phyloP scores from a whole-genome alignment of 2,888 invertebrate species.

The Ormyrus thymus region DNA sequence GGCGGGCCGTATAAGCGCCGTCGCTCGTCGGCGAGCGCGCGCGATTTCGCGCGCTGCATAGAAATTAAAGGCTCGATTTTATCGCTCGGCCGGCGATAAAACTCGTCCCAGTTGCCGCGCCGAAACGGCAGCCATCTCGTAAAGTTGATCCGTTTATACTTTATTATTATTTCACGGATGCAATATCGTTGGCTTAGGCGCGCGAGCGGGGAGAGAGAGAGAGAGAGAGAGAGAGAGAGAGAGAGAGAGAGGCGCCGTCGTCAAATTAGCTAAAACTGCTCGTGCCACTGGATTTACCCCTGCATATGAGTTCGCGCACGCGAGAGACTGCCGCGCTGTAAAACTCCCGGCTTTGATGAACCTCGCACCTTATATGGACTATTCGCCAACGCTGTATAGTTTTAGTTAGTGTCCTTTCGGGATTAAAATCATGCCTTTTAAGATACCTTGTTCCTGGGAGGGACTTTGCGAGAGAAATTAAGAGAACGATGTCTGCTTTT shows the following conservation, averaged over 20 bases:
- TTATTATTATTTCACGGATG: conserved; percentile 74
- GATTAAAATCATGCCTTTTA: conserved; percentile 17
- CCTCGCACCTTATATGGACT: neutral
- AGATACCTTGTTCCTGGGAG: too few relatives aligned
- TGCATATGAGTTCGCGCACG: conserved; percentile 43
- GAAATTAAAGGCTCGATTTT: conserved; percentile 56
- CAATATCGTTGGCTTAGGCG: conserved; percentile 69
- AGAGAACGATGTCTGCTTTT: neutral
- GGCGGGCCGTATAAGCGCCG: neutral
- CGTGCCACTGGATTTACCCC: conserved; percentile 64
- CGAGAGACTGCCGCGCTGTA: conserved; percentile 36
- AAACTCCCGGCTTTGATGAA: conserved; percentile 36
- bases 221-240: conserved; percentile 22
- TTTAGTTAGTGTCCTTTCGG: conserved; percentile 8
- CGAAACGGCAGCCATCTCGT: conserved; percentile 63
- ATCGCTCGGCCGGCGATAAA: conserved; percentile 63
- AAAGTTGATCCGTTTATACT: conserved; percentile 74
- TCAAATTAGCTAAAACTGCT: conserved; percentile 73
- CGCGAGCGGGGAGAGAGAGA: neutral
- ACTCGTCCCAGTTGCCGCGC: conserved; percentile 55
- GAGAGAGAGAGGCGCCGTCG: conserved; percentile 60
- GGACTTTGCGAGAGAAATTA: too few relatives aligned
- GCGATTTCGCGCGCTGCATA: conserved; percentile 28
- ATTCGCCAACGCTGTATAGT: neutral
- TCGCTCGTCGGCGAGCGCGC: too few relatives aligned